A percentile compares a stretch with the other conserved stretches of the same genome.
Conservation (phyloP, 1,140 invertebrate species). For the Lutraria rhynchaena region DNA sequence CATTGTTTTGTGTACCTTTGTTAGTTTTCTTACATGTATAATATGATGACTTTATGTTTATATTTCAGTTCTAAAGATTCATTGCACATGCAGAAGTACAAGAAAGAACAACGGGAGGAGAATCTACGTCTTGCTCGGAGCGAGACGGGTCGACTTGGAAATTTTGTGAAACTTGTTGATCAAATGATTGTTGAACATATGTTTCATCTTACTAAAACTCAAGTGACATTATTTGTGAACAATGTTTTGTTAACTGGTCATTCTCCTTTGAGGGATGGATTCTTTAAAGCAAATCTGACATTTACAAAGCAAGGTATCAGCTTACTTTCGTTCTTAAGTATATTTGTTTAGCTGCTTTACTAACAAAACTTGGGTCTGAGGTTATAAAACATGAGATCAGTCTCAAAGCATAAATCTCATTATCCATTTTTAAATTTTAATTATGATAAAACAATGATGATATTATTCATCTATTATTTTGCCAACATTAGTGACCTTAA, state of each 20-base stretch:
- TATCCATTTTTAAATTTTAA: too few relatives aligned
- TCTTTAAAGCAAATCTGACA: slow-evolving; percentile 76
- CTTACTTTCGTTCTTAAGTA: too few relatives aligned
- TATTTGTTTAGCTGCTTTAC: too few relatives aligned
- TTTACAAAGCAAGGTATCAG: slow-evolving; percentile 77
- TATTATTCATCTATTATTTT: too few relatives aligned
- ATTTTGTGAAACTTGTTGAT: slow-evolving; percentile 80
- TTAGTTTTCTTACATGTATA: too few relatives aligned
- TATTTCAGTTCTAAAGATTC: slow-evolving; percentile 80
- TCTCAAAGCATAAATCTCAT: too few relatives aligned
- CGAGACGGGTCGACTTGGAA: slow-evolving; percentile 77
- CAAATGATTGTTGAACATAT: slow-evolving; percentile 80
- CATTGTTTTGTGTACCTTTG: too few relatives aligned
- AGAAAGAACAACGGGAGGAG: slow-evolving; percentile 77
- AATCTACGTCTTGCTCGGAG: slow-evolving; percentile 75
- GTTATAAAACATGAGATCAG: too few relatives aligned
- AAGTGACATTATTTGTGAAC: slow-evolving; percentile 74
- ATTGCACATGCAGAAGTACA: slow-evolving; percentile 76
- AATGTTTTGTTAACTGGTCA: slow-evolving; percentile 65
- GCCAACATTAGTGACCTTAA: too few relatives aligned
- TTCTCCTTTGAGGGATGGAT: slow-evolving; percentile 70
- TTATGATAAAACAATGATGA: too few relatives aligned
- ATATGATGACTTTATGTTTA: too few relatives aligned
- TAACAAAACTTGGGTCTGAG: too few relatives aligned
- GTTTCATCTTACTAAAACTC: slow-evolving; percentile 76